These are phyloP conservation scores for Nixonia krombeini DNA, from an alignment of 1,140 invertebrate genomes.

Conservation along the genomic window DNA sequence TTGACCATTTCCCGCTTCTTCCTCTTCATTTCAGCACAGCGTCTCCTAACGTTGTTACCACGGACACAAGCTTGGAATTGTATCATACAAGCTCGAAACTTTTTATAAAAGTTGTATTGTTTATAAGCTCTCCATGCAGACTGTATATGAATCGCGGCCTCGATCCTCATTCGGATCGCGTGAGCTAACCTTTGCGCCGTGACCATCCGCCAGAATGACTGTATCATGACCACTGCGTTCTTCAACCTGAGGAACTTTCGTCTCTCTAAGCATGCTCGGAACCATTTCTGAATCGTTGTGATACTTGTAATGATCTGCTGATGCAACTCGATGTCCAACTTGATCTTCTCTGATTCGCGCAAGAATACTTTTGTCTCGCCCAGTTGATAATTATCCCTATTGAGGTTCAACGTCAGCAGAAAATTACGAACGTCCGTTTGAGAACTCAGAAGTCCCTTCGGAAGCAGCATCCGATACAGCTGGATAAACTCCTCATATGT, in stretches of 20 bases:
- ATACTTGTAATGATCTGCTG: constrained; percentile 95
- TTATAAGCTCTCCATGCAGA: constrained; percentile 80
- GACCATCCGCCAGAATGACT: constrained; percentile 81
- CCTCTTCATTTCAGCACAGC: constrained; percentile 67
- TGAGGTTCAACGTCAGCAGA: constrained; percentile 83
- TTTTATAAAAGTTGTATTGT: constrained; percentile 78
- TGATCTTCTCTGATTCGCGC: constrained; percentile 93
- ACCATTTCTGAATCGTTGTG: constrained; percentile 93
- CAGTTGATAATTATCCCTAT: constrained; percentile 92
- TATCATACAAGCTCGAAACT: constrained; percentile 75
- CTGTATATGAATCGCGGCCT: constrained; percentile 84
- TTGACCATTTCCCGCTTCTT: constrained; percentile 47
- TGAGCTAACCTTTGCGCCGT: constrained; percentile 70
- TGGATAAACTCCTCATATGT: constrained; percentile 96
- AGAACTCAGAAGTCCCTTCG: constrained; percentile 86
- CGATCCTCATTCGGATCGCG: constrained; percentile 63
- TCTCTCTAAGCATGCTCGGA: constrained; percentile 84
- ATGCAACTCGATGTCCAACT: constrained; percentile 91
- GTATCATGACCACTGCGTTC: constrained; percentile 82
- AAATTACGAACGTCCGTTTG: constrained; percentile 86
- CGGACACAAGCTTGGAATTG: constrained; percentile 81
- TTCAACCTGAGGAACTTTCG: constrained; percentile 82
- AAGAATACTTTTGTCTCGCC: constrained; percentile 92
- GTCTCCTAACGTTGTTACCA: constrained; percentile 75
- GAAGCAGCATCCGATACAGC: constrained; percentile 90